Evolutionary conservation across 2,113 vertebrate genomes (phyloP).

Genomic region (Eptesicus fuscus): DNA sequence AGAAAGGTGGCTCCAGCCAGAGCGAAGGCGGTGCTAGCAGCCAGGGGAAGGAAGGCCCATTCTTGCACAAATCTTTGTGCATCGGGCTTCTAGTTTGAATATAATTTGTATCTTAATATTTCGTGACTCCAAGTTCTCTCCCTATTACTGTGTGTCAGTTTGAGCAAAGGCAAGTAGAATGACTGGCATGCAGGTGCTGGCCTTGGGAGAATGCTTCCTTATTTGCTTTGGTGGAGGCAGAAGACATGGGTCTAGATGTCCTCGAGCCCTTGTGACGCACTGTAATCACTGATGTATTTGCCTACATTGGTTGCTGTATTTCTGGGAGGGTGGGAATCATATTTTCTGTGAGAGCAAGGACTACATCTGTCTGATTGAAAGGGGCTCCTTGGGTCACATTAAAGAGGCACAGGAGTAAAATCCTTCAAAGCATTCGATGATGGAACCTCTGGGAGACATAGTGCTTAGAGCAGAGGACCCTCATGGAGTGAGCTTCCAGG

Average conservation of each 20-base stretch:
- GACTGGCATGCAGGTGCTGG: accelerated
- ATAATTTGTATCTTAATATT: not conserved
- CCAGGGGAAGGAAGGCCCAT: no score
- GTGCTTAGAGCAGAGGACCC: no score
- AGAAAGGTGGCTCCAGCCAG: no score
- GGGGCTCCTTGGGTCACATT: not conserved
- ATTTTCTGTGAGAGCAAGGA: not conserved
- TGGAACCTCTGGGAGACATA: not conserved
- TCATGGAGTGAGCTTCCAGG: not conserved
- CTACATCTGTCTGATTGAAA: not conserved
- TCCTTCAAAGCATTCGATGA: not conserved
- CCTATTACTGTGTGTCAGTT: not conserved
- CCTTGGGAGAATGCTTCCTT: not conserved
- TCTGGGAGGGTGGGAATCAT: not conserved
- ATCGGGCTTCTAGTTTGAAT: not conserved
- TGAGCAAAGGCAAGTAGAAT: not conserved
- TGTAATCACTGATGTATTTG: not conserved
- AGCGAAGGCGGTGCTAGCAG: no score
- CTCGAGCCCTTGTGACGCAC: accelerated
- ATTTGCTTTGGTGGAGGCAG: not conserved
- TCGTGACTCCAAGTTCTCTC: not conserved
- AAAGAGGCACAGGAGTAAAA: not conserved
- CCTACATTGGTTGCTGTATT: not conserved
- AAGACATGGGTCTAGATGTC: not conserved
- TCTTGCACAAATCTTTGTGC: no score